Evolutionary conservation across 2,113 vertebrate species (phyloP).

Genomic region (Physeter macrocephalus): DNA sequence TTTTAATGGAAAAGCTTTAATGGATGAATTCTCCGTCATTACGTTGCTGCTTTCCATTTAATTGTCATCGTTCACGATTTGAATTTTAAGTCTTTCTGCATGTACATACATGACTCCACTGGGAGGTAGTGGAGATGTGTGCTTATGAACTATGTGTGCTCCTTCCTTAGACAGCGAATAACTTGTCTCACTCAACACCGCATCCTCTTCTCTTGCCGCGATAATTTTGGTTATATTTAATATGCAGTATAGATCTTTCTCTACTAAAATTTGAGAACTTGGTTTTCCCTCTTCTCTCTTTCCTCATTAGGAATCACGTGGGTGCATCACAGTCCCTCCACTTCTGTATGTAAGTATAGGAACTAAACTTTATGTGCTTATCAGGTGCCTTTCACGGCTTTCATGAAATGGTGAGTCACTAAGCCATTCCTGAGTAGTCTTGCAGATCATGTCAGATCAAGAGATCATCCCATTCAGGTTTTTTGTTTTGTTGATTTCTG

Average conservation of each 20-base stretch:
- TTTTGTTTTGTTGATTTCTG: constrained; percentile 22
- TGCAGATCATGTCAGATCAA: constrained; percentile 33
- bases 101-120: neutral
- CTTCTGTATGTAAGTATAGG: neutral
- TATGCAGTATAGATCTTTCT: neutral
- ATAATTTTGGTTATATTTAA: neutral
- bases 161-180: neutral
- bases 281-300: constrained; percentile 11
- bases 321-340: neutral
- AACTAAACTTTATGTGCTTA: neutral
- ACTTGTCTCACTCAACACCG: neutral
- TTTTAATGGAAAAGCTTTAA: constrained; percentile 54
- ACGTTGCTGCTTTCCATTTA: neutral
- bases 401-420: constrained; percentile 24
- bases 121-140: neutral
- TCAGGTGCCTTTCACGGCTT: constrained; percentile 1
- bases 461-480: neutral
- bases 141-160: neutral
- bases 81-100: neutral
- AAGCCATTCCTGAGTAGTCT: neutral
- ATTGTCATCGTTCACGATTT: neutral
- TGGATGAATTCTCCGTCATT: constrained; percentile 11
- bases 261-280: constrained; percentile 2
- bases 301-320: constrained; percentile 29
- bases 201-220: neutral